Conservation (phyloP, 2,113 vertebrate species). For the Arizona elegans region DNA sequence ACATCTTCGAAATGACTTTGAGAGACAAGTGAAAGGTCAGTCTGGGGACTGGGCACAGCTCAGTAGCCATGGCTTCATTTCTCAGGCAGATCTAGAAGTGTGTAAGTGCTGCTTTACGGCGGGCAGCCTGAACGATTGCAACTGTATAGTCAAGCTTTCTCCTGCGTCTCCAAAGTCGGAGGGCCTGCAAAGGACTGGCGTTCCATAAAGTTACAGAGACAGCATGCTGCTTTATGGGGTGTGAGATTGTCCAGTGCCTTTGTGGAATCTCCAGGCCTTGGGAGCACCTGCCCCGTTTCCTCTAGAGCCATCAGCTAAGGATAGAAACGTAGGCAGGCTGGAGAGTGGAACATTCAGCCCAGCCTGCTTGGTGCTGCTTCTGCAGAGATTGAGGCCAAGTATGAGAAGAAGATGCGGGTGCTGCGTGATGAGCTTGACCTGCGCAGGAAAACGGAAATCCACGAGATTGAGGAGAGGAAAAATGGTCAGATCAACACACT, state of each 20-base stretch:
- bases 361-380: neutral
- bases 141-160: neutral
- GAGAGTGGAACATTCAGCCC: neutral
- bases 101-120: neutral
- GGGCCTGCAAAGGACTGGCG: neutral
- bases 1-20: slow-evolving; percentile 67
- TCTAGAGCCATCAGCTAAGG: no score
- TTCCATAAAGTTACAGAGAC: neutral
- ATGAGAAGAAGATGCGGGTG: slow-evolving; percentile 74
- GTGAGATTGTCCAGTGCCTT: neutral
- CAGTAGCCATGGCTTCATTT: neutral
- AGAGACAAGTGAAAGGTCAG: slow-evolving; percentile 82
- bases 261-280: neutral
- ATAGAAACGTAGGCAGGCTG: neutral
- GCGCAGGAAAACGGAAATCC: slow-evolving; percentile 76
- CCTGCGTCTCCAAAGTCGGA: neutral
- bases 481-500: slow-evolving; percentile 76
- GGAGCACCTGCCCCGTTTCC: neutral
- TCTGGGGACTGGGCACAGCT: neutral
- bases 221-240: neutral
- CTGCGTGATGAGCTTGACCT: slow-evolving; percentile 77
- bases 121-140: neutral
- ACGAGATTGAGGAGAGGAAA: slow-evolving; percentile 80
- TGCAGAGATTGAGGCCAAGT: slow-evolving; percentile 80
- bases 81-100: neutral